A percentile compares a stretch with the other conserved stretches of the same genome.
phyloP scores from a whole-genome alignment of 2,797 vertebrate genomes.

The Liparis tanakae region DNA sequence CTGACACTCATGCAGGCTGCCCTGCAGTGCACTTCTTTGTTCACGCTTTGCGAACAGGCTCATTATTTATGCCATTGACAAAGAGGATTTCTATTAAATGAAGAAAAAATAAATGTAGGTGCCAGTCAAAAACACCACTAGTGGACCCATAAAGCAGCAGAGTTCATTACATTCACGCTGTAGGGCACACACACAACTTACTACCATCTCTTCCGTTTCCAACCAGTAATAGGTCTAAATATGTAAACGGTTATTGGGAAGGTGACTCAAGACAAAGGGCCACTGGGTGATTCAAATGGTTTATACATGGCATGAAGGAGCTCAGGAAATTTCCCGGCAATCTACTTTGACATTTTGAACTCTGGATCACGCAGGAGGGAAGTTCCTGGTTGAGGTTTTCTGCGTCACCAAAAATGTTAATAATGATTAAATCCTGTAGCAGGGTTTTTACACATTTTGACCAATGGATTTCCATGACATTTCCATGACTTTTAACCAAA shows the following conservation, averaged over 20 bases:
- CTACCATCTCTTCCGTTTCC: neutral
- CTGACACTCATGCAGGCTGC: neutral
- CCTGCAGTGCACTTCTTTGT: slow-evolving; percentile 12
- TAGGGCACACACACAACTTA: neutral
- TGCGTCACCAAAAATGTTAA: slow-evolving; percentile 1
- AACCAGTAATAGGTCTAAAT: neutral
- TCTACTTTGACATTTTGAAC: slow-evolving; percentile 21
- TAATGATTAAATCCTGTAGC: neutral
- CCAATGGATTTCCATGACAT: too few relatives aligned
- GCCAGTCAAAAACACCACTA: neutral
- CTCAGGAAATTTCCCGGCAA: neutral
- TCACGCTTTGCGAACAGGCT: neutral
- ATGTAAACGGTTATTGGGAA: neutral
- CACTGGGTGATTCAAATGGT: neutral
- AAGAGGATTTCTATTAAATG: neutral
- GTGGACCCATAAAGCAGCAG: neutral
- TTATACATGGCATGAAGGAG: neutral
- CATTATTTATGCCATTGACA: neutral
- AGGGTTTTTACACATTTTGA: too few relatives aligned
- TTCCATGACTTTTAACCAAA: too few relatives aligned
- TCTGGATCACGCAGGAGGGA: neutral
- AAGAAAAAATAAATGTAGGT: neutral
- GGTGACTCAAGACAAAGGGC: neutral
- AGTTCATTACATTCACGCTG: neutral
- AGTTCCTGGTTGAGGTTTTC: neutral